Evolutionary conservation across 2,113 vertebrate species (phyloP).

Genomic region (Syrrhaptes paradoxus): DNA sequence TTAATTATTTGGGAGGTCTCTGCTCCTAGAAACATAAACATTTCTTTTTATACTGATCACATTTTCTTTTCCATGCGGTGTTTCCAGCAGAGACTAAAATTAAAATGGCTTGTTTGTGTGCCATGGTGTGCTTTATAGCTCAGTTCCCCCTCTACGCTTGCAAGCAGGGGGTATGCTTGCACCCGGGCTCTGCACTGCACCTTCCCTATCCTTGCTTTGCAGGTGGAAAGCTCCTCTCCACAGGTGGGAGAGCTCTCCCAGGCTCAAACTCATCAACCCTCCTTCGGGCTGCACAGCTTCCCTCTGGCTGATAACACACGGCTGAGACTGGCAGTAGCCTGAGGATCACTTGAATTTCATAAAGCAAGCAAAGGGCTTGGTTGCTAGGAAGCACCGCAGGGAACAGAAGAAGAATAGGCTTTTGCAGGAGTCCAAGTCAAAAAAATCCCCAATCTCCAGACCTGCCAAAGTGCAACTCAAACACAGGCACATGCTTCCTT

Average conservation of each 20-base stretch:
- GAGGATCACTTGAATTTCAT: neutral
- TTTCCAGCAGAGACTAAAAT: constrained; percentile 24
- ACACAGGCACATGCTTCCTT: neutral
- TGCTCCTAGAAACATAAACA: constrained; percentile 40
- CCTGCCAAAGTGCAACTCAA: neutral
- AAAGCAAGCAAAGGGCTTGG: neutral
- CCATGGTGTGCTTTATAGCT: neutral
- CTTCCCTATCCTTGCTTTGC: neutral
- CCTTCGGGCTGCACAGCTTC: neutral
- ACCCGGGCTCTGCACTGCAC: neutral
- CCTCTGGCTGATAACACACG: neutral
- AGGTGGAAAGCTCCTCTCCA: neutral
- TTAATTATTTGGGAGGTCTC: constrained; percentile 58
- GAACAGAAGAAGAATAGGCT: neutral
- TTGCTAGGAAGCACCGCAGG: neutral
- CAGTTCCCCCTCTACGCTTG: neutral
- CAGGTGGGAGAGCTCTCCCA: neutral
- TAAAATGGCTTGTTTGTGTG: constrained; percentile 8
- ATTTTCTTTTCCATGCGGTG: constrained; percentile 30
- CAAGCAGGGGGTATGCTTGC: neutral
- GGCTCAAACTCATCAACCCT: neutral
- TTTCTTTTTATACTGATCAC: constrained; percentile 36
- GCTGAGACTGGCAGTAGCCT: neutral
- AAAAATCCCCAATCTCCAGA: neutral
- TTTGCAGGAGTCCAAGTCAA: neutral